Conservation (phyloP, 2,113 vertebrate genomes). For the Emydocephalus ijimae region DNA sequence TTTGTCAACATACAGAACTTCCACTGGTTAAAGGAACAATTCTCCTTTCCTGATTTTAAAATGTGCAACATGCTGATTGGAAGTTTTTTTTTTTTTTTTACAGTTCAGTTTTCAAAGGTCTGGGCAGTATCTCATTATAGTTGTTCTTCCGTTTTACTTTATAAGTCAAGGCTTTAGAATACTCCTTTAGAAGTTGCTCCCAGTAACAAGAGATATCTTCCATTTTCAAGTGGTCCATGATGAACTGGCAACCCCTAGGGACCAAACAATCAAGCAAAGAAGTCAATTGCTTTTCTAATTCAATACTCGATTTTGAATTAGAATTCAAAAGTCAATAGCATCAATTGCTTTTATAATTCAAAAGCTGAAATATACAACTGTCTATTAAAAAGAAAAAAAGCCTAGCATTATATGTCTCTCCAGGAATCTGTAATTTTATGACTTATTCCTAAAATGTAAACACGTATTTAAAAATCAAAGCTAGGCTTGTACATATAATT, state of each 20-base stretch:
- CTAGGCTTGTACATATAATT: neutral
- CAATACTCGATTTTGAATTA: neutral
- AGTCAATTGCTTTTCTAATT: constrained; percentile 2
- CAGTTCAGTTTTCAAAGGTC: constrained; percentile 78
- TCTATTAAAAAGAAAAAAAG: neutral
- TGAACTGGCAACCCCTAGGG: constrained; percentile 85
- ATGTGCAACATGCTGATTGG: neutral
- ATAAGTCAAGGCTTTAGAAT: constrained; percentile 81
- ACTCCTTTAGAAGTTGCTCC: constrained; percentile 84
- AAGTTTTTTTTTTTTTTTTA: constrained; percentile 56
- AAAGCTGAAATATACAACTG: neutral
- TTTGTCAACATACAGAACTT: neutral
- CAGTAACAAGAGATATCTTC: constrained; percentile 92
- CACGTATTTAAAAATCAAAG: neutral
- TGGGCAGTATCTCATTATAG: constrained; percentile 76
- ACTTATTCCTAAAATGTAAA: neutral
- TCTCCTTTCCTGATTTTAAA: neutral
- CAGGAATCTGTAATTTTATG: neutral
- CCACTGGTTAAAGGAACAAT: neutral
- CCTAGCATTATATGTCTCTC: neutral
- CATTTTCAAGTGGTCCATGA: constrained; percentile 85
- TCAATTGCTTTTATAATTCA: neutral
- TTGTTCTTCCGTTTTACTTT: constrained; percentile 75
- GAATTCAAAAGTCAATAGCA: neutral
- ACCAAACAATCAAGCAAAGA: constrained; percentile 36